These are phyloP conservation scores for Patella pellucida DNA, from an alignment of 2,888 invertebrate genomes.

Conservation along the genomic window DNA sequence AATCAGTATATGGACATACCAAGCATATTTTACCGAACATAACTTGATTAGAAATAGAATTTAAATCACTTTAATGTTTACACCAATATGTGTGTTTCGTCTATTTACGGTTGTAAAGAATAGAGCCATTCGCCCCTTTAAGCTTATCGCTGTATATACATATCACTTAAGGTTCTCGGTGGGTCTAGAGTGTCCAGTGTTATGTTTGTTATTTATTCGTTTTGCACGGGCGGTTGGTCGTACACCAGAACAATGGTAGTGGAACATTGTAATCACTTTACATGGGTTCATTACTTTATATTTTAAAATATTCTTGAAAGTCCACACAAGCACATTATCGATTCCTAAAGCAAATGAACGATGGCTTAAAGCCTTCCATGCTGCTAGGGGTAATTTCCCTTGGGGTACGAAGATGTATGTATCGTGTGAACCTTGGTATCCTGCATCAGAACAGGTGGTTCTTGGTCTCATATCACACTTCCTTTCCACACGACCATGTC, in stretches of 20 bases:
- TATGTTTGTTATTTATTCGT: no score
- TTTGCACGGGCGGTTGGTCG: no score
- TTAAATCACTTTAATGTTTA: no score
- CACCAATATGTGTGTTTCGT: no score
- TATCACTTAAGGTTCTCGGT: no score
- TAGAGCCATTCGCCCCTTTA: no score
- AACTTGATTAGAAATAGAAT: no score
- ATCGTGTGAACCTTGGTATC: slow-evolving; percentile 22
- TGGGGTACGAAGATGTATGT: slow-evolving; percentile 20
- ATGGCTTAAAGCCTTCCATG: neutral
- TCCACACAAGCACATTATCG: slow-evolving; percentile 20
- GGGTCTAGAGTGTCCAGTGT: no score
- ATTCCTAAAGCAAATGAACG: slow-evolving; percentile 2
- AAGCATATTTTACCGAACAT: no score
- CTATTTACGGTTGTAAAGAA: no score
- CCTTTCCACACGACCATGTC: slow-evolving; percentile 17
- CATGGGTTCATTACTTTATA: slow-evolving; percentile 25
- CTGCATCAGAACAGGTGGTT: neutral
- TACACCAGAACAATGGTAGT: slow-evolving; percentile 22
- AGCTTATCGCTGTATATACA: no score
- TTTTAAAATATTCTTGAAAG: slow-evolving; percentile 15
- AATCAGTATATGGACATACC: no score
- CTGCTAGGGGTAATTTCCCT: neutral
- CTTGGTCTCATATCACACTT: slow-evolving; percentile 19
- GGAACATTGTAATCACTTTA: slow-evolving; percentile 20